Evolutionary conservation across 2,113 vertebrate species (phyloP).

Genomic region (Carettochelys insculpta): DNA sequence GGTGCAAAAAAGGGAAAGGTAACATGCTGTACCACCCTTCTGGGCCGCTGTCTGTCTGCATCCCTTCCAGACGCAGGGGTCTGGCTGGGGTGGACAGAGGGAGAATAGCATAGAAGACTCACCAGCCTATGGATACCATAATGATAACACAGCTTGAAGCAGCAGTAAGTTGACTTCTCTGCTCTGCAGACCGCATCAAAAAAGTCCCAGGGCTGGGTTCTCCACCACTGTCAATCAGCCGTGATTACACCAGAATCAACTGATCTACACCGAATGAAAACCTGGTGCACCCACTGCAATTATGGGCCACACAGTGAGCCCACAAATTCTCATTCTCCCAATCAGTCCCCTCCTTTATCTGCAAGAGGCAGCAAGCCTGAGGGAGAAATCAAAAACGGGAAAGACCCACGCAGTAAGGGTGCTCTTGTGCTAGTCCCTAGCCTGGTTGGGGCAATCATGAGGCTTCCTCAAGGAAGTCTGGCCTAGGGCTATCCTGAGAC

Average conservation of each 20-base stretch:
- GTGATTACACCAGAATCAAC: fast-evolving
- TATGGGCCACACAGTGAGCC: fast-evolving
- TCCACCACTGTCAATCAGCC: neutral
- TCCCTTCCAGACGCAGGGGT: neutral
- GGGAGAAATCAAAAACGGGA: neutral
- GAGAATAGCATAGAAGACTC: neutral
- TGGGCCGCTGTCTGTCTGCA: neutral
- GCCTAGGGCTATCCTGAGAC: neutral
- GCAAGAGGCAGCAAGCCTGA: neutral
- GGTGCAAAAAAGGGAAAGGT: neutral
- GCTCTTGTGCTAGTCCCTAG: neutral
- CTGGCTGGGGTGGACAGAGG: neutral
- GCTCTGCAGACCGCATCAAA: neutral
- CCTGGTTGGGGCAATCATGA: too few species aligned
- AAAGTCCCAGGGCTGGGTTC: neutral
- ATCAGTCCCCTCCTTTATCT: too few species aligned
- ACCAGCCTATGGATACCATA: neutral
- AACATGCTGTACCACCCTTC: neutral
- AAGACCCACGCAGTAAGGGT: neutral
- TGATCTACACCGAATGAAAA: neutral
- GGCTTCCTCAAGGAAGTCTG: neutral
- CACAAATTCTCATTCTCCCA: too few species aligned
- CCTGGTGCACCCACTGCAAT: fast-evolving
- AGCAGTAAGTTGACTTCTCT: neutral
- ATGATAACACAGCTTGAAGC: neutral